A percentile compares a stretch with the other conserved stretches of the same genome.
Conservation (phyloP, 2,888 invertebrate species). For the Dichetophora obliterata region DNA sequence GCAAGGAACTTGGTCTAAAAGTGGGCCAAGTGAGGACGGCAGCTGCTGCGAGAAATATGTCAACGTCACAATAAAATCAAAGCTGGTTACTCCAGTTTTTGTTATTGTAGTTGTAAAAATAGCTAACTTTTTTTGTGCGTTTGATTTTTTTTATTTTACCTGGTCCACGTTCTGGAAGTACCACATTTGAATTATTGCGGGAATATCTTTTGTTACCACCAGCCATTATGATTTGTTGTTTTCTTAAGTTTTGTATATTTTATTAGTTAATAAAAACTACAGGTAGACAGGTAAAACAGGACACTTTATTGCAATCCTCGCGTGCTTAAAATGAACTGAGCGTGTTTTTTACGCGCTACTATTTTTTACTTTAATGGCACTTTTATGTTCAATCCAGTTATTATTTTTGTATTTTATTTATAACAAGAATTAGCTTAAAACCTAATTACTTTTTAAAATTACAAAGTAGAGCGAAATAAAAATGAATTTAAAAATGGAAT, state of each 20-base stretch:
- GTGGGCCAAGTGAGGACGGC: too few relatives aligned
- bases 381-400: not conserved
- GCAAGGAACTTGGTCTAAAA: too few relatives aligned
- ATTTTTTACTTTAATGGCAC: not conserved
- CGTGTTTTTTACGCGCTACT: conserved; percentile 57
- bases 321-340: conserved; percentile 45
- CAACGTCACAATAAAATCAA: conserved; percentile 3
- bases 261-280: conserved; percentile 10
- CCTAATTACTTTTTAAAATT: conserved; percentile 33
- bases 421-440: not conserved
- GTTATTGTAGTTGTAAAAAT: not conserved
- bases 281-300: conserved; percentile 19
- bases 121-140: not conserved
- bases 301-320: not conserved
- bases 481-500: conserved; percentile 10
- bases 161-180: conserved; percentile 69
- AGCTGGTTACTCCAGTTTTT: conserved; percentile 14
- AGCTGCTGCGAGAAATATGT: not conserved
- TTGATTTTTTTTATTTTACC: conserved; percentile 59
- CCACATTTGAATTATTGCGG: conserved; percentile 66
- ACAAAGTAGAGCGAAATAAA: conserved; percentile 38
- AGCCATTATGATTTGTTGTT: conserved; percentile 61
- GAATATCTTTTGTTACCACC: conserved; percentile 64
- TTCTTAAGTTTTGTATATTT: conserved; percentile 29
- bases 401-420: not conserved